These are phyloP conservation scores for Coptotermes formosanus DNA, from an alignment of 1,140 invertebrate genomes.

Conservation along the genomic window DNA sequence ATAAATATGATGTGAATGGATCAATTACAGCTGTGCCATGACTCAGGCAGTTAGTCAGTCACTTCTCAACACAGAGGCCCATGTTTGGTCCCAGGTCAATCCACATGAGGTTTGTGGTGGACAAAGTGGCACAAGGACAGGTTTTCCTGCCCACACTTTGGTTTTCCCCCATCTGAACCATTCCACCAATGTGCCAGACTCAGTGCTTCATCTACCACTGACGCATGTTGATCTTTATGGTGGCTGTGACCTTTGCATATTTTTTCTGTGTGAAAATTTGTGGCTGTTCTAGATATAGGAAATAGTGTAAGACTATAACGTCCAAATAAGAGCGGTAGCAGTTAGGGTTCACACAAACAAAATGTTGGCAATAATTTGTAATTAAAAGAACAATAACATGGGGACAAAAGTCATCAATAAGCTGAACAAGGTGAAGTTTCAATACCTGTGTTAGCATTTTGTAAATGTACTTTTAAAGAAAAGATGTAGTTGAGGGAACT, in stretches of 20 bases:
- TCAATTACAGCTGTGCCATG: no score
- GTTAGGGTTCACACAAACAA: background rate
- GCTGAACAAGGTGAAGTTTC: background rate
- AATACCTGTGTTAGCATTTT: constrained; percentile 10
- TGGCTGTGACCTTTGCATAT: background rate
- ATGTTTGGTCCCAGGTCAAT: no score
- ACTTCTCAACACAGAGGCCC: no score
- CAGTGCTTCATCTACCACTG: no score
- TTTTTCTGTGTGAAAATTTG: background rate
- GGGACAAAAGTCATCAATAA: background rate
- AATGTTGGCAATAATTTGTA: constrained; percentile 12
- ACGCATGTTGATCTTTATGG: background rate
- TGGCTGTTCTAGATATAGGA: background rate
- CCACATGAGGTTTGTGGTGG: no score
- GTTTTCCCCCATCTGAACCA: no score
- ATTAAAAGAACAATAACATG: background rate
- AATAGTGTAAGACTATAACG: background rate
- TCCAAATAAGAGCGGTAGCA: background rate
- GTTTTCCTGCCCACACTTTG: no score
- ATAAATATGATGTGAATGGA: no score
- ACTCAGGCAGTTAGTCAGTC: no score
- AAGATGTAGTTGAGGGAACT: constrained; percentile 3
- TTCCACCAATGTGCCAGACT: no score
- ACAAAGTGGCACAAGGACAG: no score
- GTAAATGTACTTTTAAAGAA: background rate